Evolutionary conservation across 2,888 invertebrate species (phyloP).

Genomic region (Anaspis maculata): DNA sequence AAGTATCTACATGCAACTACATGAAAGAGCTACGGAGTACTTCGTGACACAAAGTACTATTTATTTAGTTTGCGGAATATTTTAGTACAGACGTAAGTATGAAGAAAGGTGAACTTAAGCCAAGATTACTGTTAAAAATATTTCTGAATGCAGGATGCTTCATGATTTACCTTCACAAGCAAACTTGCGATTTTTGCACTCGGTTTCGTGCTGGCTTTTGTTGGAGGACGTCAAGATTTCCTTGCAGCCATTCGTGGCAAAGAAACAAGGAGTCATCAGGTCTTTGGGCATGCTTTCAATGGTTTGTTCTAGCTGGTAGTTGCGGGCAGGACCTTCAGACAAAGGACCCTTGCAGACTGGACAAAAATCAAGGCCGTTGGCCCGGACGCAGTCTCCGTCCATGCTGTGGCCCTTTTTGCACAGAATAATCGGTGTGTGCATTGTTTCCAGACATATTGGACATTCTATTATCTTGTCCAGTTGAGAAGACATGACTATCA

Average conservation of each 20-base stretch:
- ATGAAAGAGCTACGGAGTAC: no score
- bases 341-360: slow-evolving; percentile 10
- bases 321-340: slow-evolving; percentile 14
- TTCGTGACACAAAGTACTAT: no score
- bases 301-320: slow-evolving; percentile 29
- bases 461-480: slow-evolving; percentile 23
- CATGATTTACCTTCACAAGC: slow-evolving; percentile 34
- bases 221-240: slow-evolving; percentile 19
- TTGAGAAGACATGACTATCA: no score
- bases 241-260: slow-evolving; percentile 29
- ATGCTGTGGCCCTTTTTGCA: slow-evolving; percentile 31
- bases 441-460: slow-evolving; percentile 28
- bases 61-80: no score
- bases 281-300: slow-evolving; percentile 22
- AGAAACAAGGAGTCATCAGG: slow-evolving; percentile 25
- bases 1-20: no score
- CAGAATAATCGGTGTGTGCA: slow-evolving; percentile 27
- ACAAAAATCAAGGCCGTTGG: slow-evolving; percentile 18
- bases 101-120: no score
- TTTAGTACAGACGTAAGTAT: no score
- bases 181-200: slow-evolving; percentile 30
- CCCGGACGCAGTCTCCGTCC: slow-evolving; percentile 26
- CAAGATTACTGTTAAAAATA: no score
- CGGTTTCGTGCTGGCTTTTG: slow-evolving; percentile 25
- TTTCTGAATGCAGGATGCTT: no score